Base-by-base conservation (phyloP, 2,888 invertebrate genomes). In the Thymelicus sylvestris region DNA sequence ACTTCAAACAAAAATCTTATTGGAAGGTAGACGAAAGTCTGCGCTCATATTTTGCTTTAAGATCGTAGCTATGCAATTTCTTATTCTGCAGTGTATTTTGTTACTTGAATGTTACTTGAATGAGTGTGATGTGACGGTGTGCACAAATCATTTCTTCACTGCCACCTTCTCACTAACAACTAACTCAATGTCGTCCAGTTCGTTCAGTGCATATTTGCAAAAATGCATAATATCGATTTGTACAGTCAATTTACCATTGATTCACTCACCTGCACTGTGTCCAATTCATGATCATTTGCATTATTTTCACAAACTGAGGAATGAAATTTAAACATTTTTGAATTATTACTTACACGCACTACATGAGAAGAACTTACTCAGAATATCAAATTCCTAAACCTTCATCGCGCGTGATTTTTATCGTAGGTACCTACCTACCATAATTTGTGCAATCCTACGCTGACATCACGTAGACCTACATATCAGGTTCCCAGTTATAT, bases 161-260 rank as follows among this genome's bases (percentile, higher is more conserved):
- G 44, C 12, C 44, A 15, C 15, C 10, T 10, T 47, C 12, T 15
- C 50, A 52, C n/a, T 52, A 52, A 52, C 50, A 2, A 52, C 19
- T 52, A 52, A 52, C 50, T 52, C 50, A 52, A 52, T 52, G 50
- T 52, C 50, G 50, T 52, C 50, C 19, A 52, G 19, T 52, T 52
- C 19, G 50, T 52, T 52, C 15, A 15, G 15, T 50, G 6, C 5
- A 50, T 50, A 15, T 50, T 15, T 50, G 7, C 50, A 5, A 52
- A 52, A 52, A 15, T 19, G 50, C 50, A 52, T 8, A 52, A 52
- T 19, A 19, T 52, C 19, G 6, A 19, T 52, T 52, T 52, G 50
- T 52, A 52, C 15, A 52, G 8, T 19, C 6, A 47, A 13, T 2
- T 50, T 15, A 15, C 50, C 15, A 19, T 52, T 19, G 7, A 52